Conservation (phyloP, 2,797 vertebrate species). For the Parauchenoglanis punctatus region DNA sequence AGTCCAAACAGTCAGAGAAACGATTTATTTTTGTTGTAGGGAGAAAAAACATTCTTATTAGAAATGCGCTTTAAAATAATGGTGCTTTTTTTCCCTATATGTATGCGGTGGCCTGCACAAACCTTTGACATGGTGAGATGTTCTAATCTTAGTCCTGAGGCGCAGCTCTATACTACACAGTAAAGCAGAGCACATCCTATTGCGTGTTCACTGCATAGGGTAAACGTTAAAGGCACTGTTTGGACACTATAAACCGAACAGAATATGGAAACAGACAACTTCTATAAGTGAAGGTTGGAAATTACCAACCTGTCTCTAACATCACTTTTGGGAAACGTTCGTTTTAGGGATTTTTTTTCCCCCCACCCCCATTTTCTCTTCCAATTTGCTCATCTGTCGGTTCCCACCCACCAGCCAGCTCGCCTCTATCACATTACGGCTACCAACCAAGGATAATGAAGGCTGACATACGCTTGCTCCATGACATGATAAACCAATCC, state of each 20-base stretch:
- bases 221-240: too few relatives aligned
- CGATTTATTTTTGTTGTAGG: background rate
- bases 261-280: background rate
- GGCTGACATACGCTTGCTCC: background rate
- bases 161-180: too few relatives aligned
- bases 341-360: background rate
- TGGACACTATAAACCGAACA: background rate
- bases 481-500: background rate
- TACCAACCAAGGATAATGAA: background rate
- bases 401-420: slow-evolving; percentile 15
- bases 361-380: background rate
- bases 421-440: background rate
- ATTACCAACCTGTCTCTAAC: background rate
- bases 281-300: background rate
- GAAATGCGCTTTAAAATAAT: background rate
- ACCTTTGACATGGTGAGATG: background rate
- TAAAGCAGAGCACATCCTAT: background rate
- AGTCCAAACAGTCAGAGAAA: background rate
- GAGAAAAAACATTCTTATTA: background rate
- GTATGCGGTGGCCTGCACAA: background rate
- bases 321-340: background rate
- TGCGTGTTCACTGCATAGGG: background rate
- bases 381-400: background rate
- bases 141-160: background rate
- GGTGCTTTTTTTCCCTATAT: background rate